phyloP scores from a whole-genome alignment of 2,113 vertebrate genomes.

The Antechinus stuartii region DNA sequence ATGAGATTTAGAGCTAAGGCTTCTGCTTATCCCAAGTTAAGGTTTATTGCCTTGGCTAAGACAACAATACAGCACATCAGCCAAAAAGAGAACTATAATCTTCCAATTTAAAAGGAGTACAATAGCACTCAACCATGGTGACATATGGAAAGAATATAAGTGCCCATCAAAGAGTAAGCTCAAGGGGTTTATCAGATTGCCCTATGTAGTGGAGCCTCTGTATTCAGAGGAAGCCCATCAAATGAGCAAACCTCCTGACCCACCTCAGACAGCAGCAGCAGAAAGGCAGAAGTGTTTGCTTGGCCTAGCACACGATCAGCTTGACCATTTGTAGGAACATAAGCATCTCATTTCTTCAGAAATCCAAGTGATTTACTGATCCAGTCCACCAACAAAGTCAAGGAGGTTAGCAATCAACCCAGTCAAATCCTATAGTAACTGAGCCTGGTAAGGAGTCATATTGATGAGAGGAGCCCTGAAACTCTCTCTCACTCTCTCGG shows the following conservation, averaged over 20 bases:
- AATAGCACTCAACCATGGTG: not conserved
- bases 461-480: too few species aligned
- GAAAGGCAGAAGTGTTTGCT: not conserved
- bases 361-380: not conserved
- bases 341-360: not conserved
- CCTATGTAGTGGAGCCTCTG: not conserved
- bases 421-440: not conserved
- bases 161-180: not conserved
- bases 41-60: not conserved
- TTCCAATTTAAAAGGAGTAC: not conserved
- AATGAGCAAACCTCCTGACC: not conserved
- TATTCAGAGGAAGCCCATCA: not conserved
- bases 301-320: not conserved
- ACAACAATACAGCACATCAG: not conserved
- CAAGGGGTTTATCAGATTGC: not conserved
- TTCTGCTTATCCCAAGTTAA: not conserved
- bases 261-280: not conserved
- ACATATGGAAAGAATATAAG: not conserved
- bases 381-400: not conserved
- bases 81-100: not conserved
- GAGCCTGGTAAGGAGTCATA: not conserved
- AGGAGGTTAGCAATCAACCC: not conserved
- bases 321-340: not conserved
- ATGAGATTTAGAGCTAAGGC: not conserved
- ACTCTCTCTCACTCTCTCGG: too few species aligned